phyloP scores from a whole-genome alignment of 2,888 invertebrate genomes.

The Synanthedon tipuliformis region DNA sequence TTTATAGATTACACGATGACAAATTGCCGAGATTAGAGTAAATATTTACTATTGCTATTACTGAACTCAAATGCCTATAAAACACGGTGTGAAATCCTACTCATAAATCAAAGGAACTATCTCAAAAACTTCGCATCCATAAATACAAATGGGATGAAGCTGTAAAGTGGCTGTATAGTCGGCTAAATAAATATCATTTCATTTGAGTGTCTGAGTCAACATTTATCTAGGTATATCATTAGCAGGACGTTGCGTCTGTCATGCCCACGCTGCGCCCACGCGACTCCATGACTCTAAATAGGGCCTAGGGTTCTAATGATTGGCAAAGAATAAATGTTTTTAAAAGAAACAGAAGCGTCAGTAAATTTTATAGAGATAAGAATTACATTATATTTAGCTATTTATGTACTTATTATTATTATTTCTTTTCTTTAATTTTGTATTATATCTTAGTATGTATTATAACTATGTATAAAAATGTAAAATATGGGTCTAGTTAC shows the following conservation, averaged over 20 bases:
- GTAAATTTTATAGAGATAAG: not conserved
- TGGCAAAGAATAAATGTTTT: not conserved
- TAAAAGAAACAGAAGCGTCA: not conserved
- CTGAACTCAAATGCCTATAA: not conserved
- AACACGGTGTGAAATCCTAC: not conserved
- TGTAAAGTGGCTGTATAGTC: not conserved
- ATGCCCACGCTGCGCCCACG: conserved; percentile 5
- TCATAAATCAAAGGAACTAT: not conserved
- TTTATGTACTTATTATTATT: no score
- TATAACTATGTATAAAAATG: no score
- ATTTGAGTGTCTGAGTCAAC: conserved; percentile 5
- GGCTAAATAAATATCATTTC: conserved; percentile 4
- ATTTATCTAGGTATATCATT: conserved; percentile 3
- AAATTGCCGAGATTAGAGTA: no score
- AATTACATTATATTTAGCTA: no score
- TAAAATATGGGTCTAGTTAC: no score
- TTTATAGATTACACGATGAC: no score
- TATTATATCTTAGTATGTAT: no score
- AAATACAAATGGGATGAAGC: not conserved
- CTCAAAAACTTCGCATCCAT: not conserved
- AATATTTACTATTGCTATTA: not conserved
- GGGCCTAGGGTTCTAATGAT: conserved; percentile 5
- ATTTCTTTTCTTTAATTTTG: no score
- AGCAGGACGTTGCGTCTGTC: conserved; percentile 1
- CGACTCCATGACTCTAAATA: not conserved